These are phyloP conservation scores for Panagrolaimus sp. DNA, from an alignment of 1,140 invertebrate species.

Conservation along the genomic window DNA sequence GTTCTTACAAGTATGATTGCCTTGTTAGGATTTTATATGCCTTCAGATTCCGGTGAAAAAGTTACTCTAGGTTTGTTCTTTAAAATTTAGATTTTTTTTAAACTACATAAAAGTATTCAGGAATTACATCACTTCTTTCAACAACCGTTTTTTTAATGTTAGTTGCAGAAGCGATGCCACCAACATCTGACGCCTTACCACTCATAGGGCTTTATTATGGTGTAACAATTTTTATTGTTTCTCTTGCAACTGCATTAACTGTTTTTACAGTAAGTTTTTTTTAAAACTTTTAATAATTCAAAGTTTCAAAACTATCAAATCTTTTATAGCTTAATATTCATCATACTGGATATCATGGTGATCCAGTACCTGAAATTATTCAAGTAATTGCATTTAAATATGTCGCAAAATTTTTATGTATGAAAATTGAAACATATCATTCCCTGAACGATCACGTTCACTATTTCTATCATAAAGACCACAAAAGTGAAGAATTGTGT, in stretches of 20 bases:
- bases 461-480: slow-evolving; percentile 44
- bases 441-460: slow-evolving; percentile 53
- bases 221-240: slow-evolving; percentile 80
- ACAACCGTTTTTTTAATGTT: slow-evolving; percentile 91
- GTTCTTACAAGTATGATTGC: slow-evolving; percentile 78
- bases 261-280: slow-evolving; percentile 59
- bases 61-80: slow-evolving; percentile 58
- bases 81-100: not conserved
- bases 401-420: slow-evolving; percentile 62
- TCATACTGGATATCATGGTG: slow-evolving; percentile 73
- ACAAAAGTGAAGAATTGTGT: not conserved
- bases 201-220: slow-evolving; percentile 85
- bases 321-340: slow-evolving; percentile 70
- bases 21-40: slow-evolving; percentile 81
- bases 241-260: slow-evolving; percentile 77
- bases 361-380: slow-evolving; percentile 68
- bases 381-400: slow-evolving; percentile 67
- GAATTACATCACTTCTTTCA: slow-evolving; percentile 79
- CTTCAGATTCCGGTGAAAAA: slow-evolving; percentile 82
- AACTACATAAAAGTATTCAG: slow-evolving; percentile 59
- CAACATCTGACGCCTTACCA: slow-evolving; percentile 78
- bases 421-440: slow-evolving; percentile 60
- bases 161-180: slow-evolving; percentile 80
- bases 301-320: too few species aligned
- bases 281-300: slow-evolving; percentile 42